Base-by-base conservation (phyloP, 2,888 invertebrate genomes). In the Apotomis capreana region DNA sequence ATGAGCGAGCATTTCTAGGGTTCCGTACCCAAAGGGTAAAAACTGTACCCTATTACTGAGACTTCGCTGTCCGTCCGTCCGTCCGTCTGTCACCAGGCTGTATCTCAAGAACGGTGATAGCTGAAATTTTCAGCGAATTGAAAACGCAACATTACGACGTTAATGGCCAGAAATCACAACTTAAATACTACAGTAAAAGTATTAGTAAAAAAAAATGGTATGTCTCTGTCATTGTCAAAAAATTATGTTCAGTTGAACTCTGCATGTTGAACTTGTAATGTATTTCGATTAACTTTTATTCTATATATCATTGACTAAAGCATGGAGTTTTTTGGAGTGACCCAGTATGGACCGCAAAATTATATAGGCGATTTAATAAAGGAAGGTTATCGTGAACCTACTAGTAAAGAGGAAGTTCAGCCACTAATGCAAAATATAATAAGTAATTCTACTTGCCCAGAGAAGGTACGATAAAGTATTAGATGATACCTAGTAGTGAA, bases 311-410 rank as follows among this genome's bases (percentile, higher is more conserved):
- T 26, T 26, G 26, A 26, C 26, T 26, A 26, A 49, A 49, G 9
- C 3, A 94, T 94, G 94, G 94, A 94, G 78, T 94, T 94, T 82
- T 94, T 94, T 78, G 94, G 94, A 37, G 73, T 92, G 36, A 94
- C 94, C 60, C 76, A 80, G 44, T 92, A 88, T 78, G 94, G 94
- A 1, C 88, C 92, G 62, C 91, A 92, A 81, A 90, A 92, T 81
- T 93, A 91, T 67, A 85, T 94, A n/a, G 87, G 86, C 76, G 93
- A 94, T 80, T 78, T 86, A 55, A 81, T 94, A 81, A 87, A 83
- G 69, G 80, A 84, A 15, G 87, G 91, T 78, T 94, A 94, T 76
- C 78, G 84, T 70, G 94, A 94, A 79, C 94, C 94, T 4, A 78
- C 74, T 71, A 81, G 75, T 51, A 87, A 87, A 80, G 83, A 87